These are phyloP conservation scores for Eleutherodactylus coqui DNA, from an alignment of 2,797 vertebrate genomes.

Conservation along the genomic window DNA sequence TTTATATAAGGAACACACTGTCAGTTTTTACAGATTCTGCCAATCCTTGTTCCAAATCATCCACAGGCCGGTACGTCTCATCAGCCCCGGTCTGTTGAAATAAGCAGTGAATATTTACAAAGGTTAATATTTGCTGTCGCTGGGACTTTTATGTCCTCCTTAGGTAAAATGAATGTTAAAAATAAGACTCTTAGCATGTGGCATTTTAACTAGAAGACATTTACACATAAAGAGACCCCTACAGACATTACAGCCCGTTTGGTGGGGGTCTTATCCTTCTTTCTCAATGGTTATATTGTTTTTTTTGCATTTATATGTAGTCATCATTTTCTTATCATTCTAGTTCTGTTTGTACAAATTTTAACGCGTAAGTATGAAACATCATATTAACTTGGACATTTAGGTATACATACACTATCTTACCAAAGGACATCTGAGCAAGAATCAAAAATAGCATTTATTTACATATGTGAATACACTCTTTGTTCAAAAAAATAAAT, in stretches of 20 bases:
- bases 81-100: conserved; percentile 14
- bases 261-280: neutral
- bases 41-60: conserved; percentile 46
- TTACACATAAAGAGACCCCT: neutral
- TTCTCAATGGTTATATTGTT: too few species aligned
- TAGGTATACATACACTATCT: too few species aligned
- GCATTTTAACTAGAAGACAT: neutral
- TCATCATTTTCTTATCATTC: neutral
- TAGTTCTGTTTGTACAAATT: neutral
- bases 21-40: conserved; percentile 49
- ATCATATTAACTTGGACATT: neutral
- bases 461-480: too few species aligned
- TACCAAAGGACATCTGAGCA: too few species aligned
- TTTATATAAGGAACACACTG: conserved; percentile 33
- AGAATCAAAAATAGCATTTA: too few species aligned
- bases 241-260: neutral
- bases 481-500: too few species aligned
- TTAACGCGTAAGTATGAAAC: neutral
- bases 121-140: neutral
- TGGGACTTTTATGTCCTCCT: neutral
- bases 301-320: neutral
- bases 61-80: neutral
- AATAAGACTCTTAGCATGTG: conserved; percentile 23
- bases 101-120: conserved; percentile 20
- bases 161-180: neutral